Evolutionary conservation across 2,797 vertebrate species (phyloP).

Genomic region (Heliangelus exortis): DNA sequence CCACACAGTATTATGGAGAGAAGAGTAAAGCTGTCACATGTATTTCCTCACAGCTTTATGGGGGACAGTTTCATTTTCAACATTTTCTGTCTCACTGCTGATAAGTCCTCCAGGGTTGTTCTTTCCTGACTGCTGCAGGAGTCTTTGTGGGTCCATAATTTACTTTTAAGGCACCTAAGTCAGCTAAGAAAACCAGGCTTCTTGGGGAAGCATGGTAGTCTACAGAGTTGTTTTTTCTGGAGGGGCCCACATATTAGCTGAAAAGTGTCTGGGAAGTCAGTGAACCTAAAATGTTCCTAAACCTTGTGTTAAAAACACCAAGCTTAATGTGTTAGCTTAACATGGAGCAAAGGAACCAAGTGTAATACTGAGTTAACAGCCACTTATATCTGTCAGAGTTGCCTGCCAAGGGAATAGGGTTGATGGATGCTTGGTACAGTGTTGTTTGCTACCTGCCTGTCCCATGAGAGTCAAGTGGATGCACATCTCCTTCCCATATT

Average conservation of each 20-base stretch:
- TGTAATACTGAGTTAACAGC: background rate
- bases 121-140: background rate
- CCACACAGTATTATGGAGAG: background rate
- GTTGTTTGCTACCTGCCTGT: background rate
- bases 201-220: background rate
- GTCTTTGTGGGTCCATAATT: background rate
- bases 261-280: background rate
- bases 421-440: background rate
- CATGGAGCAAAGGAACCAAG: background rate
- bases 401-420: background rate
- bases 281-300: background rate
- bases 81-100: background rate
- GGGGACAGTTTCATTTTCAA: fast-evolving
- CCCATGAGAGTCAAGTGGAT: background rate
- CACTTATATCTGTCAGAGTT: background rate
- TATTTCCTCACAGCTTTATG: background rate
- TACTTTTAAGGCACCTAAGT: background rate
- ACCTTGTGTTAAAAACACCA: background rate
- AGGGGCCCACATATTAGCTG: background rate
- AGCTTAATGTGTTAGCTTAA: background rate
- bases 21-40: background rate
- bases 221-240: background rate
- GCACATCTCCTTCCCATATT: background rate
- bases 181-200: background rate
- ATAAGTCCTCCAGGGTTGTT: background rate